Conservation (phyloP, 2,113 vertebrate genomes). For the Stigmatopora nigra region DNA sequence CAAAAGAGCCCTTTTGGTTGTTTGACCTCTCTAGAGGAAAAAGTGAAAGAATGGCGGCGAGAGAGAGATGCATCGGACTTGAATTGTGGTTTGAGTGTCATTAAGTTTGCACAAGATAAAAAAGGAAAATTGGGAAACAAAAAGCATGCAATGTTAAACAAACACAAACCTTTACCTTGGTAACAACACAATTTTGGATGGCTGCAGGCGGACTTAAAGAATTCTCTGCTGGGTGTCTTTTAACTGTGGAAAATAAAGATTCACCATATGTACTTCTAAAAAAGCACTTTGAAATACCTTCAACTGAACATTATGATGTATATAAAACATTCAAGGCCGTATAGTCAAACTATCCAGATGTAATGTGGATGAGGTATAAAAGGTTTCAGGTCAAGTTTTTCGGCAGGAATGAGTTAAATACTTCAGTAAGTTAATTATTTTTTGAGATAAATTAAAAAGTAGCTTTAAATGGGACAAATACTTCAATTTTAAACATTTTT, state of each 20-base stretch:
- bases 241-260: constrained; percentile 13
- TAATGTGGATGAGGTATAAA: constrained; percentile 17
- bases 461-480: too few species aligned
- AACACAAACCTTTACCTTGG: neutral
- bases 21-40: neutral
- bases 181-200: neutral
- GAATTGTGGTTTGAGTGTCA: neutral
- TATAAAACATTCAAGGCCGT: constrained; percentile 28
- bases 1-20: neutral
- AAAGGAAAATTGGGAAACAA: neutral
- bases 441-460: too few species aligned
- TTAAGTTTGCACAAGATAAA: neutral
- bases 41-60: neutral
- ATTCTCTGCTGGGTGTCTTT: neutral
- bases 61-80: neutral
- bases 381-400: constrained; percentile 21
- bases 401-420: too few species aligned
- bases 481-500: too few species aligned
- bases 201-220: neutral
- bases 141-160: neutral
- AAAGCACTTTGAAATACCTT: constrained; percentile 15
- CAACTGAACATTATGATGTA: constrained; percentile 32
- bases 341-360: constrained; percentile 24
- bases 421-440: too few species aligned
- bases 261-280: constrained; percentile 6